phyloP scores from a whole-genome alignment of 2,888 invertebrate genomes.

The Sarcophaga caerulescens region DNA sequence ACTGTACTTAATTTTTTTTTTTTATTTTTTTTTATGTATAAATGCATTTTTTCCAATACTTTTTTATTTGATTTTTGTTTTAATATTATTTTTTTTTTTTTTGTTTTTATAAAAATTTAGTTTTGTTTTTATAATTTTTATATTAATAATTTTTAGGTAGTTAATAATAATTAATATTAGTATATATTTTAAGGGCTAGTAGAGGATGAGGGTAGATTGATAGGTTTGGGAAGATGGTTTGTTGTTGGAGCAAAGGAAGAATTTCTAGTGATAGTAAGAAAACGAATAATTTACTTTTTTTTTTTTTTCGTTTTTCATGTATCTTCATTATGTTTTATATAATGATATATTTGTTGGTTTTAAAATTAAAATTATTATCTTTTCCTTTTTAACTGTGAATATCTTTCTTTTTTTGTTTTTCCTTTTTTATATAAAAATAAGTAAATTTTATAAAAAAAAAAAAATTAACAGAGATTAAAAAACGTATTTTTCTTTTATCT shows the following conservation, averaged over 20 bases:
- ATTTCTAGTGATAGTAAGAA: constrained; percentile 57
- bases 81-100: constrained; percentile 51
- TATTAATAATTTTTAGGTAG: constrained; percentile 64
- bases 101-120: constrained; percentile 60
- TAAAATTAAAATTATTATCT: constrained; percentile 44
- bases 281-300: constrained; percentile 43
- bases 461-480: constrained; percentile 65
- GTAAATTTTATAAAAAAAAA: constrained; percentile 62
- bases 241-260: constrained; percentile 45
- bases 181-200: constrained; percentile 54
- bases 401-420: too few relatives aligned
- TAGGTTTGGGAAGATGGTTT: constrained; percentile 11
- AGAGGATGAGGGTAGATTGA: constrained; percentile 34
- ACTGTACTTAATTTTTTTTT: constrained; percentile 12
- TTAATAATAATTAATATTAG: constrained; percentile 65
- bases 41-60: constrained; percentile 69
- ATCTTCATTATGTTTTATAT: constrained; percentile 55
- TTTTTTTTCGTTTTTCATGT: constrained; percentile 37
- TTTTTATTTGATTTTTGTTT: constrained; percentile 55
- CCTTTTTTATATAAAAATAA: constrained; percentile 50
- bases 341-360: constrained; percentile 47
- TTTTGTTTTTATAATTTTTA: constrained; percentile 57
- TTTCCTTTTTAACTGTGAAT: constrained; percentile 46
- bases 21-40: constrained; percentile 55
- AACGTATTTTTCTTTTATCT: constrained; percentile 24